phyloP scores from a whole-genome alignment of 2,797 vertebrate species.

The Lepilemur septentrionalis region DNA sequence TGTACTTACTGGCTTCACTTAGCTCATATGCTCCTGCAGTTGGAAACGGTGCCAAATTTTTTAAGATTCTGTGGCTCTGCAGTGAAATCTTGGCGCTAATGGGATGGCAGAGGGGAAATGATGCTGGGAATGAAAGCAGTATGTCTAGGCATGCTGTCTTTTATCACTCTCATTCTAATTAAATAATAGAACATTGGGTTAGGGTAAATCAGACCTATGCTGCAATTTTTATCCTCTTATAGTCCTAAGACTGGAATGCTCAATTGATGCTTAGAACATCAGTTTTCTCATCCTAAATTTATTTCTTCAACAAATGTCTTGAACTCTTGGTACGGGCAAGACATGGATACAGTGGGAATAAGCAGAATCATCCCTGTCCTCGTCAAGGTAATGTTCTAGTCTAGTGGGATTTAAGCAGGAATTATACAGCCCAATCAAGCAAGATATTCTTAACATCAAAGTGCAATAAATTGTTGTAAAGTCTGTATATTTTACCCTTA shows the following conservation, averaged over 20 bases:
- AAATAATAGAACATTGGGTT: neutral
- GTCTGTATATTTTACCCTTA: neutral
- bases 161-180: neutral
- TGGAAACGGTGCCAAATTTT: neutral
- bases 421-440: neutral
- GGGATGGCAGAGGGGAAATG: neutral
- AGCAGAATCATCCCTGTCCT: neutral
- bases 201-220: neutral
- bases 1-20: neutral
- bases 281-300: constrained; percentile 5
- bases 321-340: neutral
- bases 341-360: neutral
- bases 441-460: neutral
- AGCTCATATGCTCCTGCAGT: neutral
- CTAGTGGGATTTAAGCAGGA: neutral
- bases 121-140: neutral
- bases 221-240: neutral
- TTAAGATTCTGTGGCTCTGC: neutral
- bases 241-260: neutral
- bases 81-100: neutral
- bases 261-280: neutral
- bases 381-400: neutral
- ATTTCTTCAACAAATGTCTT: constrained; percentile 16
- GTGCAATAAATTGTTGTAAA: neutral
- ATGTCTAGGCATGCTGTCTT: neutral